Percentiles rank a stretch among this genome's conserved stretches.
These are phyloP conservation scores for Coendou prehensilis DNA, from an alignment of 2,797 vertebrate genomes.

Conservation along the genomic window DNA sequence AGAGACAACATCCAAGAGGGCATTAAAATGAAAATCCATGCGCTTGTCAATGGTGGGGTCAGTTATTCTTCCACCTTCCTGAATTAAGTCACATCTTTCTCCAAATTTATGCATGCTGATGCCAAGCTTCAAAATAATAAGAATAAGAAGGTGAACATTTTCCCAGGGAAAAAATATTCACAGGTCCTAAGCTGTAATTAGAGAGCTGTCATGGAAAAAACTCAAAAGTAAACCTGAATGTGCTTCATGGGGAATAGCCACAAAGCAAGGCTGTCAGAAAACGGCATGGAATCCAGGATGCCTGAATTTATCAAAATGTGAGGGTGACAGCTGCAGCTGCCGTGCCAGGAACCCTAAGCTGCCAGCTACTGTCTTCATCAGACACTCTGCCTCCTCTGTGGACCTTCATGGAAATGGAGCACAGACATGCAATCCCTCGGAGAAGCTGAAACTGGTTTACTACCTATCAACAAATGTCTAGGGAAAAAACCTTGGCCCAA, in stretches of 20 bases:
- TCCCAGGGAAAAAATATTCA: constrained; percentile 69
- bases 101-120: constrained; percentile 97
- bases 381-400: not conserved
- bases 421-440: constrained; percentile 13
- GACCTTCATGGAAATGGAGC: not conserved
- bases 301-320: not conserved
- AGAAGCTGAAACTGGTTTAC: not conserved
- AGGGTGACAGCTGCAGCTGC: not conserved
- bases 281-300: not conserved
- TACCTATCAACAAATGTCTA: not conserved
- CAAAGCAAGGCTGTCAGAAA: not conserved
- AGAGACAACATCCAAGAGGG: constrained; percentile 97
- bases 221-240: not conserved
- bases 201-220: constrained; percentile 60
- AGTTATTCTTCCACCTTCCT: constrained; percentile 96
- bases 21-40: constrained; percentile 99
- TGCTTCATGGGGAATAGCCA: not conserved
- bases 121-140: constrained; percentile 93
- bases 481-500: not conserved
- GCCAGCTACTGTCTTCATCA: not conserved
- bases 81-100: constrained; percentile 97
- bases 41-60: constrained; percentile 98
- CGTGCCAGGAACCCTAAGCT: not conserved
- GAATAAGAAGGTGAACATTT: constrained; percentile 80
- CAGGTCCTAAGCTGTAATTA: constrained; percentile 73